These are phyloP conservation scores for Myxocyprinus asiaticus DNA, from an alignment of 2,113 vertebrate species.

Conservation along the genomic window DNA sequence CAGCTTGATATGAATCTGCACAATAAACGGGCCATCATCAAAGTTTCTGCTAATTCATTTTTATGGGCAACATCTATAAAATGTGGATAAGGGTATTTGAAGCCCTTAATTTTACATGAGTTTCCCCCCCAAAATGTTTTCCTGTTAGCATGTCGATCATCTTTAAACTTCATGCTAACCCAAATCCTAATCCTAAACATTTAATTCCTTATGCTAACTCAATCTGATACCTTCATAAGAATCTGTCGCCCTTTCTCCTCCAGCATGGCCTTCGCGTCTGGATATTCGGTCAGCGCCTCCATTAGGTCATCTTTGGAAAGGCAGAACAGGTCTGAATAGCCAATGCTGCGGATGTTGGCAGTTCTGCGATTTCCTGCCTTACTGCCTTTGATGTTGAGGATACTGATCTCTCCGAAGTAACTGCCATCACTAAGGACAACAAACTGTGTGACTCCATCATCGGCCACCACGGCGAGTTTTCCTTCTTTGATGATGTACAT, in stretches of 20 bases:
- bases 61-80: no score
- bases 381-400: constrained; percentile 96
- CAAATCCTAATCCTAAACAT: no score
- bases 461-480: constrained; percentile 92
- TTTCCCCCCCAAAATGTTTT: no score
- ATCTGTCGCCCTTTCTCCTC: constrained; percentile 98
- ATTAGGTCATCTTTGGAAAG: constrained; percentile 96
- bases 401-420: constrained; percentile 98
- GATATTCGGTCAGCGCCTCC: constrained; percentile 95
- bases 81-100: no score
- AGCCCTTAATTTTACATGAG: no score
- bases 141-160: no score
- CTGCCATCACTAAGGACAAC: constrained; percentile 94
- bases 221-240: constrained; percentile 80
- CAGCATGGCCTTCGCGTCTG: constrained; percentile 91
- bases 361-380: constrained; percentile 94
- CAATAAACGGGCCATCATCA: no score
- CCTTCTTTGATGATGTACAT: constrained; percentile 99
- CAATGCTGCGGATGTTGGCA: constrained; percentile 94
- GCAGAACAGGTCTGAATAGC: constrained; percentile 95
- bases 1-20: no score
- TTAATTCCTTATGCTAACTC: no score
- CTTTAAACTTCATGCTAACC: no score
- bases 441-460: constrained; percentile 92
- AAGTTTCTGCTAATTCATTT: no score